These are phyloP conservation scores for Chymomyza procnemis DNA, from an alignment of 2,888 invertebrate genomes.

Conservation along the genomic window DNA sequence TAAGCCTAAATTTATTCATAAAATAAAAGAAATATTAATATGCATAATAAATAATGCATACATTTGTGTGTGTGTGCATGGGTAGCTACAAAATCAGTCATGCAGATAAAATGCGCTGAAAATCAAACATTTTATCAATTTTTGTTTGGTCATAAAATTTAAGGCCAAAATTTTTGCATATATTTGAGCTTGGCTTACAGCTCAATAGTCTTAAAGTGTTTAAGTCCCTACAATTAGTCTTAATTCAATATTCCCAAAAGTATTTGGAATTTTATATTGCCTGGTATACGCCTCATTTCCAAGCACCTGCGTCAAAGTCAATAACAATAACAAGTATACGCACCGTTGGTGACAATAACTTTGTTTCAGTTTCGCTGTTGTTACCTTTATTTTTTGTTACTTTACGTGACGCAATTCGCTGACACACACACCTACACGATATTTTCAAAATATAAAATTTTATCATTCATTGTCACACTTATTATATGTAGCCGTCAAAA, in stretches of 20 bases:
- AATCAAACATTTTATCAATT: neutral
- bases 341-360: neutral
- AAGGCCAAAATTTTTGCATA: neutral
- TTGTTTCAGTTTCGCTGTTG: neutral
- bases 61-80: neutral
- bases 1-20: neutral
- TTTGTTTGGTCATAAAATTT: neutral
- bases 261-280: neutral
- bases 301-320: neutral
- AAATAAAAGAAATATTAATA: neutral
- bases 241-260: neutral
- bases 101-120: neutral
- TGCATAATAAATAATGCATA: neutral
- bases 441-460: neutral
- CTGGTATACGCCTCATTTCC: neutral
- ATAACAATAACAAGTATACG: neutral
- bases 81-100: neutral
- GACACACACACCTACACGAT: neutral
- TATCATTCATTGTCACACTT: neutral
- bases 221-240: neutral
- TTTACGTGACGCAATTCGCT: constrained; percentile 26
- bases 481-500: neutral
- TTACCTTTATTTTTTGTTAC: neutral
- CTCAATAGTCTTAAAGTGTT: too few relatives aligned
- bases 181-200: neutral